phyloP scores from a whole-genome alignment of 1,140 invertebrate species.

The Trinorchestia longiramus region DNA sequence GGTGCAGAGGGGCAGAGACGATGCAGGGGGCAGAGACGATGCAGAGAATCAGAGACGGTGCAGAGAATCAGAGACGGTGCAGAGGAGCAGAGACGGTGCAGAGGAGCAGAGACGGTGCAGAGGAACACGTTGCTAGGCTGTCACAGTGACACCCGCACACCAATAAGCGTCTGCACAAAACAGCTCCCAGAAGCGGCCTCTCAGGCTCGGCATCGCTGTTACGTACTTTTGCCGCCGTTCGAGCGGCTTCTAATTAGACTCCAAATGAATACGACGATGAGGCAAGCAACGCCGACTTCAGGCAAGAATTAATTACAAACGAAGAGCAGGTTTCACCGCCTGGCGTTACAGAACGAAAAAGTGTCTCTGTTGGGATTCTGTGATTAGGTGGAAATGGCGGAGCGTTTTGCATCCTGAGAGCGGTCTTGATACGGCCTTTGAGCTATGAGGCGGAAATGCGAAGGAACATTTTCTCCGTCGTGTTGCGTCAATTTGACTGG shows the following conservation, averaged over 20 bases:
- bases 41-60: no score
- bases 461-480: not conserved
- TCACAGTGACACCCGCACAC: not conserved
- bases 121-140: not conserved
- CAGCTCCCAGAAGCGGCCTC: not conserved
- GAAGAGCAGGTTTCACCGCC: not conserved
- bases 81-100: not conserved
- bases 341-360: conserved; percentile 13
- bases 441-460: not conserved
- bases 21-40: no score
- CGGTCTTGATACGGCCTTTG: not conserved
- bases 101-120: not conserved
- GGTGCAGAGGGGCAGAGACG: not conserved
- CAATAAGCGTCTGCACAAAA: not conserved
- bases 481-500: not conserved
- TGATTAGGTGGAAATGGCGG: not conserved
- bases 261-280: conserved; percentile 46
- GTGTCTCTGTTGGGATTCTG: not conserved
- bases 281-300: conserved; percentile 4
- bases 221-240: conserved; percentile 5
- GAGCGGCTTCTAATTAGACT: conserved; percentile 45
- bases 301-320: conserved; percentile 46
- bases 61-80: no score
- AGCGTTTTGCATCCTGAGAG: not conserved
- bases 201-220: not conserved